A percentile compares a stretch with the other conserved stretches of the same genome.
phyloP scores from a whole-genome alignment of 1,140 invertebrate genomes.

The Sinonovacula constricta region DNA sequence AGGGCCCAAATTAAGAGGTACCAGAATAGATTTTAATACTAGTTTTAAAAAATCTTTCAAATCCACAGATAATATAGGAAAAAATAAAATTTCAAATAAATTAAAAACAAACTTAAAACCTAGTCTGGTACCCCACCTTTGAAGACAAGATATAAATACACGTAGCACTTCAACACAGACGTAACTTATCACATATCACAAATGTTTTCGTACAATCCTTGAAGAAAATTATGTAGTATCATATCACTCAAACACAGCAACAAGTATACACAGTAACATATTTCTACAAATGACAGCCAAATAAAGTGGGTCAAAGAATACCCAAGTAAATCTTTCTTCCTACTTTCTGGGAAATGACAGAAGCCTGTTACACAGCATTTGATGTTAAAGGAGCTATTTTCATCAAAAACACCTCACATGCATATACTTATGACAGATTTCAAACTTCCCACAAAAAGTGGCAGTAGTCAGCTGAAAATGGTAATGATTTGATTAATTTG shows the following conservation, averaged over 20 bases:
- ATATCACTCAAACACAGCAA: no score
- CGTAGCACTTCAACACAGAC: background rate
- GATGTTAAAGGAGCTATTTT: no score
- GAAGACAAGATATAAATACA: background rate
- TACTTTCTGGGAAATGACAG: no score
- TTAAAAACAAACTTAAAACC: slow-evolving; percentile 15
- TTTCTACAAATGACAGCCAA: background rate
- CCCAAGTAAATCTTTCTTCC: background rate
- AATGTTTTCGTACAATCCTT: no score
- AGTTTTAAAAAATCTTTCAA: background rate
- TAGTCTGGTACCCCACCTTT: background rate
- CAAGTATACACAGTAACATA: background rate
- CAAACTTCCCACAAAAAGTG: background rate
- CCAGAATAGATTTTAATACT: slow-evolving; percentile 16
- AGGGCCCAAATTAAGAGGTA: slow-evolving; percentile 27
- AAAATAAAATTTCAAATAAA: background rate
- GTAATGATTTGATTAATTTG: background rate
- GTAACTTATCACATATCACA: background rate
- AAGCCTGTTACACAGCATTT: no score
- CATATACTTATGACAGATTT: background rate
- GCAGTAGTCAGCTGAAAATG: background rate
- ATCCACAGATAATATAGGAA: background rate
- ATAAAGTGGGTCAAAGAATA: background rate
- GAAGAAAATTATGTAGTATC: no score
- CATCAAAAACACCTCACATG: background rate